Evolutionary conservation across 2,113 vertebrate species (phyloP).

Genomic region (Parus major): DNA sequence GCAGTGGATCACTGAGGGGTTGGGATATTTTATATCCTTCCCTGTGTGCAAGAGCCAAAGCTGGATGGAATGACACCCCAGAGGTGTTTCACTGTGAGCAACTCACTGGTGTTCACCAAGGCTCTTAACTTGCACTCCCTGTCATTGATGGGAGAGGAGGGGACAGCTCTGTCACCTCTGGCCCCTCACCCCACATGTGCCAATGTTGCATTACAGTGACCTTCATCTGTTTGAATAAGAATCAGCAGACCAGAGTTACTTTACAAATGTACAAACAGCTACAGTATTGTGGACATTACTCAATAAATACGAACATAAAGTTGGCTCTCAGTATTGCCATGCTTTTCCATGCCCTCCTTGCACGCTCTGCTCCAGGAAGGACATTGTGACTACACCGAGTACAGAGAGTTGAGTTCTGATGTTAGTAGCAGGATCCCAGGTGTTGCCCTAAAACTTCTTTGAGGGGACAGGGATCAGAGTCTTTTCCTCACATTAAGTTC

Average conservation of each 20-base stretch:
- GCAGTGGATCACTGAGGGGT: background rate
- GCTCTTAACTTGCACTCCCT: fast-evolving
- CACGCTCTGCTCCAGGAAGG: background rate
- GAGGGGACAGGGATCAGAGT: no score
- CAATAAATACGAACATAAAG: conserved; percentile 17
- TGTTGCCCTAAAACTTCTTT: background rate
- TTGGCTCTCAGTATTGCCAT: background rate
- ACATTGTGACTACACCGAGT: no score
- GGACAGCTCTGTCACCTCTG: background rate
- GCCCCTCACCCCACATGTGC: background rate
- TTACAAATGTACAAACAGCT: background rate
- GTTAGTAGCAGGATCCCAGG: background rate
- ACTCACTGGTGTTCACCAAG: background rate
- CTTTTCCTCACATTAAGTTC: background rate
- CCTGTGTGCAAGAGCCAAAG: background rate
- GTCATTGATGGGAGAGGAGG: background rate
- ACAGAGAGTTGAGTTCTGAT: background rate
- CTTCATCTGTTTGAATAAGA: background rate
- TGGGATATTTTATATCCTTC: background rate
- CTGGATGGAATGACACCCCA: fast-evolving
- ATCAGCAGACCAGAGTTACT: background rate
- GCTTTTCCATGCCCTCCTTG: background rate
- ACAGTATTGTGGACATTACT: background rate
- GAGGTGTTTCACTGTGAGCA: background rate
- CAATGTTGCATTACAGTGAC: conserved; percentile 23